Evolutionary conservation across 2,797 vertebrate genomes (phyloP).

Genomic region (Dromococcyx pavoninus): DNA sequence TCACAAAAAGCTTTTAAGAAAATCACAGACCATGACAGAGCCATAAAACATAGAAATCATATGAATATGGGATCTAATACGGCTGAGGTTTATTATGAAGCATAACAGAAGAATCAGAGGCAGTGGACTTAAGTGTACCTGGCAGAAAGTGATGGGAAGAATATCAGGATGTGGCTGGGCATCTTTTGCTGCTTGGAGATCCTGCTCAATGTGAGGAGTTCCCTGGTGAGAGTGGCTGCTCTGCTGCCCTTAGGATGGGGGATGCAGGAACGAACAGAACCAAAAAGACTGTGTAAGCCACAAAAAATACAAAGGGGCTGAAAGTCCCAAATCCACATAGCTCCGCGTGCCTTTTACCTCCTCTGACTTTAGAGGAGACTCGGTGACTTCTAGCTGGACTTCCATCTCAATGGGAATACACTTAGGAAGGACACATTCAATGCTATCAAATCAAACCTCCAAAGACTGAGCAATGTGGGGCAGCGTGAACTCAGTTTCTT

Average conservation of each 20-base stretch:
- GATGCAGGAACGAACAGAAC: not conserved
- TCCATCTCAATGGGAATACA: not conserved
- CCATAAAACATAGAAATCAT: not conserved
- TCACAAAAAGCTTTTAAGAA: not conserved
- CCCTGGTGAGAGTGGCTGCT: not conserved
- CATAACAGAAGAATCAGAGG: not conserved
- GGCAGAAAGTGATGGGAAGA: not conserved
- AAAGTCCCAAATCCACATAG: not conserved
- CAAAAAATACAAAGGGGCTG: not conserved
- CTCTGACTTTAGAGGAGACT: not conserved
- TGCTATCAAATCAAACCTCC: not conserved
- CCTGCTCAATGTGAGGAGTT: not conserved
- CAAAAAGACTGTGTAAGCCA: not conserved
- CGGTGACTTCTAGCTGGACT: not conserved
- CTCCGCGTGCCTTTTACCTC: not conserved
- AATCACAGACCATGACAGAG: not conserved
- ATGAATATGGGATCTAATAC: not conserved
- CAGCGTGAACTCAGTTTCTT: not conserved
- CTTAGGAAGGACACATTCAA: not conserved
- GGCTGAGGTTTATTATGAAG: not conserved
- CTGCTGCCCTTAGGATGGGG: not conserved
- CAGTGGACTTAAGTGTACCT: accelerated
- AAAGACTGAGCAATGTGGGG: not conserved
- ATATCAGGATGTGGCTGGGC: not conserved
- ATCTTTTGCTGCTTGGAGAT: not conserved